phyloP scores from a whole-genome alignment of 2,113 vertebrate genomes.

The Oryzias celebensis region DNA sequence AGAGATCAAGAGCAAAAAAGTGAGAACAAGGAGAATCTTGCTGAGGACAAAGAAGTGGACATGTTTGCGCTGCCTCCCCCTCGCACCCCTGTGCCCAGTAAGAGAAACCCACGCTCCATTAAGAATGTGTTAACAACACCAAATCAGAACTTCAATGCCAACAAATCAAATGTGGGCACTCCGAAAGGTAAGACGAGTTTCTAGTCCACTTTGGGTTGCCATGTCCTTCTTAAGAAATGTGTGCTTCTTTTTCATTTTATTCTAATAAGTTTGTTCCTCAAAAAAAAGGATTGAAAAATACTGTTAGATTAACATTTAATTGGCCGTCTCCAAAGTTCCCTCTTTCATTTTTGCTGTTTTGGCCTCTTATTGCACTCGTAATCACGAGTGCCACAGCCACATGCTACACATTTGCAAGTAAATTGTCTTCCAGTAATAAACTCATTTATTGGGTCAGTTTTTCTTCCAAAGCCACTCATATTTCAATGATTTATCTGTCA shows the following conservation, averaged over 20 bases:
- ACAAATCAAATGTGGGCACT: slow-evolving; percentile 27
- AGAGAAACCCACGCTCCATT: slow-evolving; percentile 64
- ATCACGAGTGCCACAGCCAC: slow-evolving; percentile 69
- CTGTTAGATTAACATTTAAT: slow-evolving; percentile 53
- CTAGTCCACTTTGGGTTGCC: not conserved
- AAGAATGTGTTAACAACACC: slow-evolving; percentile 71
- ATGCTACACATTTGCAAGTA: slow-evolving; percentile 75
- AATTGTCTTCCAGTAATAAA: slow-evolving; percentile 75
- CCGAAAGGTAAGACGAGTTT: slow-evolving; percentile 66
- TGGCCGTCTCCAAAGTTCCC: slow-evolving; percentile 30
- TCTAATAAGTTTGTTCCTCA: slow-evolving; percentile 46
- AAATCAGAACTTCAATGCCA: slow-evolving; percentile 41
- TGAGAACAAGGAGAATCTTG: slow-evolving; percentile 85
- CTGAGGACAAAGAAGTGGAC: slow-evolving; percentile 59
- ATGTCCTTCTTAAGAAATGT: not conserved
- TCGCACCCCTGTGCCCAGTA: slow-evolving; percentile 71
- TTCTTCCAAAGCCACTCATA: slow-evolving; percentile 54
- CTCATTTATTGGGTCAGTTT: slow-evolving; percentile 55
- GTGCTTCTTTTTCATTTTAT: slow-evolving; percentile 25
- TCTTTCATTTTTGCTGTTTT: slow-evolving; percentile 41
- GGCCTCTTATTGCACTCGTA: slow-evolving; percentile 43
- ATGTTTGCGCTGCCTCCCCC: slow-evolving; percentile 79
- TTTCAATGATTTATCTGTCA: slow-evolving; percentile 67
- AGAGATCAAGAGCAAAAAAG: slow-evolving; percentile 43
- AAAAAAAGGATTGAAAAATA: slow-evolving; percentile 36